phyloP scores from a whole-genome alignment of 2,888 invertebrate species.

The Drosophila greeni region DNA sequence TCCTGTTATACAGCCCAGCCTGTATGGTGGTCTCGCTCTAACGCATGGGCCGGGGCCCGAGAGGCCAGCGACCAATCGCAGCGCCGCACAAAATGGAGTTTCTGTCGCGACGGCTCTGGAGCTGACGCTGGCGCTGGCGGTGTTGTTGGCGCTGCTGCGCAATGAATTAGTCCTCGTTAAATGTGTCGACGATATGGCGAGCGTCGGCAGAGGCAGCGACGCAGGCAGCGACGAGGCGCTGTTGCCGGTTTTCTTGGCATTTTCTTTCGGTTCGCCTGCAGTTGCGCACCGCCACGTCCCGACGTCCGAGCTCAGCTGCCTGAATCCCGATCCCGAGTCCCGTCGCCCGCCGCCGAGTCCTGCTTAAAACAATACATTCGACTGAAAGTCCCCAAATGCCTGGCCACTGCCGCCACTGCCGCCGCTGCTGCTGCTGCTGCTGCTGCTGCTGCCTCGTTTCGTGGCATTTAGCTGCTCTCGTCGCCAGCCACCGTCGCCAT shows the following conservation, averaged over 20 bases:
- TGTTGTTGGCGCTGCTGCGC: constrained; percentile 54
- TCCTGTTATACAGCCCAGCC: neutral
- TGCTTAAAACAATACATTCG: constrained; percentile 68
- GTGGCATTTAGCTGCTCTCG: constrained; percentile 47
- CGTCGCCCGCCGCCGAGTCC: constrained; percentile 36
- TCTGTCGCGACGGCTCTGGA: neutral
- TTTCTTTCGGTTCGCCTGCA: constrained; percentile 45
- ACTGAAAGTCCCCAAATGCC: constrained; percentile 54
- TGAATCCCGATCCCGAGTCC: constrained; percentile 1
- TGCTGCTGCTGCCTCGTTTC: constrained; percentile 48
- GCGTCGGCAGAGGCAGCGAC: constrained; percentile 13
- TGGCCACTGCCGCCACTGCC: constrained; percentile 39
- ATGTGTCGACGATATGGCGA: constrained; percentile 55
- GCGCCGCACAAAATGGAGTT: constrained; percentile 58
- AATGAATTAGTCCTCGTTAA: constrained; percentile 76
- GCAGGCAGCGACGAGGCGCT: constrained; percentile 39
- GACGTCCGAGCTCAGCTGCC: constrained; percentile 5
- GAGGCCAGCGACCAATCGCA: constrained; percentile 46
- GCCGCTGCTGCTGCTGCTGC: constrained; percentile 37
- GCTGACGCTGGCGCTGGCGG: constrained; percentile 4
- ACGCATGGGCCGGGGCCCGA: neutral
- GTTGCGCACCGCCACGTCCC: constrained; percentile 35
- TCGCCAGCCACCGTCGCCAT: constrained; percentile 16
- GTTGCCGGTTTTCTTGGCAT: constrained; percentile 61
- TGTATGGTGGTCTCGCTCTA: constrained; percentile 49